Base-by-base conservation (phyloP, 2,113 vertebrate species). In the Hyla sarda region DNA sequence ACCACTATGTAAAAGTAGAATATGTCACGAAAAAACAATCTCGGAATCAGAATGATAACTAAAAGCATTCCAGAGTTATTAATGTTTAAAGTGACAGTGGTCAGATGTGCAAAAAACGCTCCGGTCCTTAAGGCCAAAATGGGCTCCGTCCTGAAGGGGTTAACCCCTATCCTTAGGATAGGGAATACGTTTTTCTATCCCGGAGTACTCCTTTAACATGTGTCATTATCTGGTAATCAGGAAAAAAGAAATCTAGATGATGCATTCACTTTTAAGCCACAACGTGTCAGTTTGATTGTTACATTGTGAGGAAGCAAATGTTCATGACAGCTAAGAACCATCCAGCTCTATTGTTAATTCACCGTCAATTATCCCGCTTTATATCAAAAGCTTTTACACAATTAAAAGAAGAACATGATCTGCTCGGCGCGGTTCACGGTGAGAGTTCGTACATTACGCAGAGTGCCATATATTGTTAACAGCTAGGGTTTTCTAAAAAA, bases 371-470 rank as follows among this genome's bases (percentile, higher is more conserved):
- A 37, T 30, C 11, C 21, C 58, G 50, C 76, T 28, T 23, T 34
- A 62, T 65, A 67, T 41, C 34, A 82, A 28, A 65, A 67, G 17
- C 58, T 52, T 0, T 12, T 25, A 28, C 62, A 65, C 41, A 82
- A 82, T 50, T 69, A 71, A 16, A 34, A 52, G 14, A 25, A 56
- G 67, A 82, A 82, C 71, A 30, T 52, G 67, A 71, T 32, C 78
- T 21, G 72, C 54, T 83, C 37, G 13, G n/a, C 25, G 3, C 45
- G 48, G 65, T 45, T 81, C 37, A 71, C 25, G 30, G 6, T 69
- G 41, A 25, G 54, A 41, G 10, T 47, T 25, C 82, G 60, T 60
- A 48, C 48, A 60, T 47, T 28, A 75, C 34, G 17, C 71, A 41
- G 19, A 45, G 54, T 62, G 50, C 52, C 52, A 62, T 58, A 75